Percentiles rank a stretch among this genome's conserved stretches.
These are phyloP conservation scores for Bothrops jararaca DNA, from an alignment of 2,113 vertebrate genomes.

Conservation along the genomic window DNA sequence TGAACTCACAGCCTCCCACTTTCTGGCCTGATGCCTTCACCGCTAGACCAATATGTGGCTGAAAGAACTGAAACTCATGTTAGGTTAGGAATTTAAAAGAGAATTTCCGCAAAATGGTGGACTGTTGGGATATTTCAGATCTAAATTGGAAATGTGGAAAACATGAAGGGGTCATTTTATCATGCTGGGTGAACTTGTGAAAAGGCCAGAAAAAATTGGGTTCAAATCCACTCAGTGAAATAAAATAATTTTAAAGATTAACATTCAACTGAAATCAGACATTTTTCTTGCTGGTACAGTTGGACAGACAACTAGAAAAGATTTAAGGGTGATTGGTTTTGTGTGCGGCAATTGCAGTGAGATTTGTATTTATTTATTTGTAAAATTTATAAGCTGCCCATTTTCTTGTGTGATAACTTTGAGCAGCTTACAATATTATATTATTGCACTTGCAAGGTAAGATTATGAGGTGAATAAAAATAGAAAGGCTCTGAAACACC, in stretches of 20 bases:
- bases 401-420: too few species aligned
- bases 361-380: background rate
- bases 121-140: background rate
- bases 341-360: background rate
- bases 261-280: background rate
- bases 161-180: background rate
- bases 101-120: background rate
- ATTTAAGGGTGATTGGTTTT: background rate
- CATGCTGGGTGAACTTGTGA: too few species aligned
- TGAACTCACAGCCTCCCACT: too few species aligned
- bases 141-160: background rate
- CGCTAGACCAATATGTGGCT: background rate
- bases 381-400: background rate
- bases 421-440: background rate
- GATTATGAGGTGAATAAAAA: background rate
- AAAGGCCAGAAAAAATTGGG: background rate
- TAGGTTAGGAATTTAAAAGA: background rate
- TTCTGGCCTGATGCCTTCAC: too few species aligned
- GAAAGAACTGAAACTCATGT: background rate
- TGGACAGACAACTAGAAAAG: background rate
- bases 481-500: background rate
- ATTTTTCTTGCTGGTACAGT: background rate
- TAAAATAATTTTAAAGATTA: too few species aligned
- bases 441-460: background rate
- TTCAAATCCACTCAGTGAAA: background rate